Evolutionary conservation across 2,113 vertebrate species (phyloP).

Genomic region (Oenanthe oenanthe): DNA sequence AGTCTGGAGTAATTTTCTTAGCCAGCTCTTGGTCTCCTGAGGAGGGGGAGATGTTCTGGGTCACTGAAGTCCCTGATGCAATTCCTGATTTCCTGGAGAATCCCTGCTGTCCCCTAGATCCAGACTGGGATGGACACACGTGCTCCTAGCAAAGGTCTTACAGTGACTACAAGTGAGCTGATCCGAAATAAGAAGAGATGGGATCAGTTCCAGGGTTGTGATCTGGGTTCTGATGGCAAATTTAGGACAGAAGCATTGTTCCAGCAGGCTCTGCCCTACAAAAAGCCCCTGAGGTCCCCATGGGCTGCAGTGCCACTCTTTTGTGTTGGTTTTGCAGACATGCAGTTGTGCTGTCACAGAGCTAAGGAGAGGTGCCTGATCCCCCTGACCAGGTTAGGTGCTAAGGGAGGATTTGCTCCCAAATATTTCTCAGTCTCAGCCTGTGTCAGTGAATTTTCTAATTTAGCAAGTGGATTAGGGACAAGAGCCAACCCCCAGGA

Average conservation of each 20-base stretch:
- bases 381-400: background rate
- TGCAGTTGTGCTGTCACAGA: background rate
- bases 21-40: background rate
- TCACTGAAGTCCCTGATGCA: background rate
- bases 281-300: background rate
- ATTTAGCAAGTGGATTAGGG: background rate
- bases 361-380: background rate
- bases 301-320: background rate
- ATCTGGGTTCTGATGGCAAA: background rate
- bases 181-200: background rate
- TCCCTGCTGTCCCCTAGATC: background rate
- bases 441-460: background rate
- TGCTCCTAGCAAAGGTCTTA: background rate
- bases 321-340: background rate
- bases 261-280: background rate
- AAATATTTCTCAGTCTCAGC: background rate
- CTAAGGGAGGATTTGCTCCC: background rate
- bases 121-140: fast-evolving
- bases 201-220: background rate
- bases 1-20: background rate
- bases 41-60: background rate
- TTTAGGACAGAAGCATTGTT: background rate
- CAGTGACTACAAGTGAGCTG: background rate
- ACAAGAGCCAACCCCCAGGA: background rate
- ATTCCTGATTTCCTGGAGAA: background rate